These are phyloP conservation scores for Rutilus rutilus DNA, from an alignment of 2,113 vertebrate species.

Conservation along the genomic window DNA sequence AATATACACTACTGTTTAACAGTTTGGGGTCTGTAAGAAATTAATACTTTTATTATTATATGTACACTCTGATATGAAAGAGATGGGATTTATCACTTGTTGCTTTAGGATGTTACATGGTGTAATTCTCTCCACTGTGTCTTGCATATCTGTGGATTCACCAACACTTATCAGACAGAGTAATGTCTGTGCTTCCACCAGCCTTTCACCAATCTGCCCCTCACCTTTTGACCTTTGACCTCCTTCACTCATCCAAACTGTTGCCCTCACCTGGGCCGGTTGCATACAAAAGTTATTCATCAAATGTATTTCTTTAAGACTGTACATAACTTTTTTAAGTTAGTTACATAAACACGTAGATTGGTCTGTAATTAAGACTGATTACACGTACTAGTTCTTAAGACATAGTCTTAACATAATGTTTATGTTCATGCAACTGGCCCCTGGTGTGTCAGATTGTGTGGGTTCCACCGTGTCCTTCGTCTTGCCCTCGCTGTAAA, in stretches of 20 bases:
- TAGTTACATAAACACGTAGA: too few relatives aligned
- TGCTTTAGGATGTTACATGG: background rate
- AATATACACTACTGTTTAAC: too few relatives aligned
- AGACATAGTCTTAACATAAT: too few relatives aligned
- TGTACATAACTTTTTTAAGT: too few relatives aligned
- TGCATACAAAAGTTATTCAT: too few relatives aligned
- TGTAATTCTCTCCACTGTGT: background rate
- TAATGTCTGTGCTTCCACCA: background rate
- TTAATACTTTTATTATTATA: too few relatives aligned
- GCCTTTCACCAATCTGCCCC: background rate
- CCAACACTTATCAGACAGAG: background rate
- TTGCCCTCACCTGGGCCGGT: background rate
- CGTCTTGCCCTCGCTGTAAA: background rate
- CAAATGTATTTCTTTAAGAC: too few relatives aligned
- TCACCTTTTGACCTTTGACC: background rate
- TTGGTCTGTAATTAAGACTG: too few relatives aligned
- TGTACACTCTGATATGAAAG: background rate
- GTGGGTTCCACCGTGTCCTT: constrained; percentile 7
- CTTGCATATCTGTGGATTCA: background rate
- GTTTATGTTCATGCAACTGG: too few relatives aligned
- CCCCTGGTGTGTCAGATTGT: background rate
- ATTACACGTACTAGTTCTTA: too few relatives aligned
- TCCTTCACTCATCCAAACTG: background rate
- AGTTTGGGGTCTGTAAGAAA: too few relatives aligned
- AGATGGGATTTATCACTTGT: background rate